Percentiles rank a stretch among this genome's conserved stretches.
Evolutionary conservation across 1,140 invertebrate genomes (phyloP).

Genomic region (Batillaria attramentaria): DNA sequence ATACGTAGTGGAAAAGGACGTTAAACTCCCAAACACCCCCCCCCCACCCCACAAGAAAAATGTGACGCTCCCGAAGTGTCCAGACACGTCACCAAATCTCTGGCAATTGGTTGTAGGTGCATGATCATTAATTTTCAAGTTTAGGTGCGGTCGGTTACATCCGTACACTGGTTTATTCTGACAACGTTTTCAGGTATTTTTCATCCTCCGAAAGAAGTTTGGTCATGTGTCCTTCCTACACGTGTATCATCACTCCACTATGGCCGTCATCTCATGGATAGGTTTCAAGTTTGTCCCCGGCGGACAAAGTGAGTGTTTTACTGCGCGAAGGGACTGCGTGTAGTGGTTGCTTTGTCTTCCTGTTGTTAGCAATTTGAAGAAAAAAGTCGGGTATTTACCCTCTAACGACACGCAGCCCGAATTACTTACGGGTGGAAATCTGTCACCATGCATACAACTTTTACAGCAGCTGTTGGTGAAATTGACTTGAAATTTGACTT

Average conservation of each 20-base stretch:
- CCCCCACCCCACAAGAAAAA: neutral
- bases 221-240: constrained; percentile 88
- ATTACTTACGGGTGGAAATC: no score
- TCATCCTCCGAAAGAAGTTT: constrained; percentile 87
- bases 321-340: no score
- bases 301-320: constrained; percentile 75
- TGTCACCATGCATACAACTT: no score
- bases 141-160: neutral
- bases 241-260: constrained; percentile 84
- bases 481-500: no score
- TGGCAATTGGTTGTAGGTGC: neutral
- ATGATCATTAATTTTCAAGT: neutral
- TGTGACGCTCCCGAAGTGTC: neutral
- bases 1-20: no score
- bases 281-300: constrained; percentile 97
- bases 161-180: neutral
- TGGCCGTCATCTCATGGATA: constrained; percentile 86
- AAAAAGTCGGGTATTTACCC: no score
- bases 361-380: no score
- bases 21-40: no score
- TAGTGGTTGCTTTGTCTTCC: no score
- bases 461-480: no score
- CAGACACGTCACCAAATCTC: neutral
- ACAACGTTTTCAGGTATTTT: constrained; percentile 79
- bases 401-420: no score